Conservation (phyloP, 1,140 invertebrate genomes). For the Hypothenemus hampei region DNA sequence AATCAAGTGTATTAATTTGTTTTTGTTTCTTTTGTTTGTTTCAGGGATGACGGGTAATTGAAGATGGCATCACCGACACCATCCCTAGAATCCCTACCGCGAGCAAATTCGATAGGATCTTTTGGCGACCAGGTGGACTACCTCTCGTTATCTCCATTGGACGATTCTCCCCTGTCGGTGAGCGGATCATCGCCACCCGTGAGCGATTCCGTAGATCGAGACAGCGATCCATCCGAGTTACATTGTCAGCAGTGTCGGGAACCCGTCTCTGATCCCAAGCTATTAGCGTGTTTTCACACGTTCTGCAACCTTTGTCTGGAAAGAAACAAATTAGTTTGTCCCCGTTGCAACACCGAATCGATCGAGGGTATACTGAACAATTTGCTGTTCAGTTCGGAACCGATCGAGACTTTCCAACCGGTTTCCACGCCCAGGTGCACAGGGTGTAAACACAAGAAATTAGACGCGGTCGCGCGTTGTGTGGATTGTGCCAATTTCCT, state of each 20-base stretch:
- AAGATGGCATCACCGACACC: slow-evolving; percentile 80
- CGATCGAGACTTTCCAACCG: slow-evolving; percentile 39
- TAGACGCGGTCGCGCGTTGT: slow-evolving; percentile 83
- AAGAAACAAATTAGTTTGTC: slow-evolving; percentile 76
- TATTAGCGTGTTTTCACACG: slow-evolving; percentile 76
- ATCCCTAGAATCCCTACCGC: slow-evolving; percentile 82
- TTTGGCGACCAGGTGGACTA: slow-evolving; percentile 63
- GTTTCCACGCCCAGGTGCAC: slow-evolving; percentile 66
- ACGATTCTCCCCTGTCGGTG: slow-evolving; percentile 69
- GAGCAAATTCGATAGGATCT: slow-evolving; percentile 84
- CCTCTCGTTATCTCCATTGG: slow-evolving; percentile 54
- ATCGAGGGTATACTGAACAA: slow-evolving; percentile 61
- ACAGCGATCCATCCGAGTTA: slow-evolving; percentile 50
- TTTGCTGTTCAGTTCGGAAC: slow-evolving; percentile 56
- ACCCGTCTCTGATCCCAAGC: slow-evolving; percentile 65
- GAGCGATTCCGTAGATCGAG: slow-evolving; percentile 65
- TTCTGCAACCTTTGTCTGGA: slow-evolving; percentile 79
- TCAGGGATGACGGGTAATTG: slow-evolving; percentile 64
- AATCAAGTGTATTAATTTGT: not conserved
- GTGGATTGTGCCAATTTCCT: slow-evolving; percentile 93
- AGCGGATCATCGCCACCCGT: slow-evolving; percentile 77
- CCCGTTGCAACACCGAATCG: slow-evolving; percentile 72
- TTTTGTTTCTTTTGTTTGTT: slow-evolving; percentile 40
- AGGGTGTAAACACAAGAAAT: slow-evolving; percentile 80
- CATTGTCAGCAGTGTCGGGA: slow-evolving; percentile 81